phyloP scores from a whole-genome alignment of 64 coral and sea anemone species.

The Actinia equina region DNA sequence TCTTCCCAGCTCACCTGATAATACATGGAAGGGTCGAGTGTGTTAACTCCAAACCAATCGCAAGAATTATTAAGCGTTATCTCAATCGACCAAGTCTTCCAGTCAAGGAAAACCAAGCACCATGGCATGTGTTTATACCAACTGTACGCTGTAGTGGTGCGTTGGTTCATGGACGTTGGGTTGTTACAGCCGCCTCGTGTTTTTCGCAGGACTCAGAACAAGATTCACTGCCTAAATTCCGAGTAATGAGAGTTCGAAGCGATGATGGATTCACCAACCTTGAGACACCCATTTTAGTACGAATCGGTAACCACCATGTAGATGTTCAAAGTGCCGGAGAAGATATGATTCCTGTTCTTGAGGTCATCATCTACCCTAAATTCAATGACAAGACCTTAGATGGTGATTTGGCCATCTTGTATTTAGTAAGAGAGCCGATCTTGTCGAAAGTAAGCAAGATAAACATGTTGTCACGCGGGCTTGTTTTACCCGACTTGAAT shows the following conservation, averaged over 20 bases:
- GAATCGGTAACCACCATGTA: constrained; percentile 61
- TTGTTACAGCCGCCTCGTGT: constrained; percentile 64
- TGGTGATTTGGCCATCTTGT: constrained; percentile 56
- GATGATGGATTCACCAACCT: constrained; percentile 25
- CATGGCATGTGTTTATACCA: constrained; percentile 74
- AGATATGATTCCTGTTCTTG: constrained; percentile 55
- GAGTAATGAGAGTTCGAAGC: background rate
- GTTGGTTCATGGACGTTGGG: constrained; percentile 52
- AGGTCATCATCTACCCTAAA: constrained; percentile 48
- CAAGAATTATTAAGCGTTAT: constrained; percentile 11
- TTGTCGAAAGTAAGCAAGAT: background rate
- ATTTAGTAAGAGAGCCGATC: constrained; percentile 47
- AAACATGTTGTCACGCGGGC: background rate
- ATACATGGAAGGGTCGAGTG: background rate
- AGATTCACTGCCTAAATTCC: background rate
- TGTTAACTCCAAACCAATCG: background rate
- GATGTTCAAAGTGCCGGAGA: constrained; percentile 36
- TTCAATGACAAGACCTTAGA: constrained; percentile 22
- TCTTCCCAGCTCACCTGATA: background rate
- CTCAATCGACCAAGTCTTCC: background rate
- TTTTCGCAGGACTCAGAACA: background rate
- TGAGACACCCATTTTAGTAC: constrained; percentile 33
- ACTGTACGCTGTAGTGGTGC: constrained; percentile 67
- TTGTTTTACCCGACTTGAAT: background rate
- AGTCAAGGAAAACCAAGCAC: constrained; percentile 3